phyloP scores from a whole-genome alignment of 2,113 vertebrate species.

The Stegastes partitus region DNA sequence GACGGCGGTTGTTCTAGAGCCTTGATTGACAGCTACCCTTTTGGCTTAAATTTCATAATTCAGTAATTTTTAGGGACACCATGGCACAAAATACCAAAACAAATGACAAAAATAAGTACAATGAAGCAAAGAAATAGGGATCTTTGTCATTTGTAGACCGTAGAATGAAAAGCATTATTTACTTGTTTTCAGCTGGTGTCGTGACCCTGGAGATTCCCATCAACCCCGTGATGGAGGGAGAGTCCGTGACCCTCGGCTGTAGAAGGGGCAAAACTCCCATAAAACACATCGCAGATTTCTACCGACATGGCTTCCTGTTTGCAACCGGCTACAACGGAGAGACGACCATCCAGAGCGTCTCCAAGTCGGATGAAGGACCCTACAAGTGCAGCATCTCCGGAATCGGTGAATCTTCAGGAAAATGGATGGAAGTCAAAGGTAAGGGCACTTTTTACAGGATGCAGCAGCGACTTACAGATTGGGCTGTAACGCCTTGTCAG shows the following conservation, averaged over 20 bases:
- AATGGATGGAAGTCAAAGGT: constrained; percentile 3
- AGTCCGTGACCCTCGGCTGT: not conserved
- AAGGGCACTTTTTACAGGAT: not conserved
- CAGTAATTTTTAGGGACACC: too few species aligned
- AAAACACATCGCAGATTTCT: rapidly evolving
- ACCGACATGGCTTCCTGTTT: not conserved
- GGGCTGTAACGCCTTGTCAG: not conserved
- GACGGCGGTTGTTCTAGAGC: too few species aligned
- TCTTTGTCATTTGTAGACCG: too few species aligned
- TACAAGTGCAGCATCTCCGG: rapidly evolving
- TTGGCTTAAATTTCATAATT: too few species aligned
- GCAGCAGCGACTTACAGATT: too few species aligned
- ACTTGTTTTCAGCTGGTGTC: not conserved
- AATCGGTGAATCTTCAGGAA: not conserved
- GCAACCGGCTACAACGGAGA: not conserved
- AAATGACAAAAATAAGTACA: too few species aligned
- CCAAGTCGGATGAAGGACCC: not conserved
- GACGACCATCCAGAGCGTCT: not conserved
- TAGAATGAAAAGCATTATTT: not conserved
- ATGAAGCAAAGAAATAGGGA: too few species aligned
- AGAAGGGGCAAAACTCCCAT: not conserved
- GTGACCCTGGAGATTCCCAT: not conserved
- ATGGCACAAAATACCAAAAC: too few species aligned
- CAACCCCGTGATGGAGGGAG: not conserved
- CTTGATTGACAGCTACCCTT: too few species aligned